A percentile compares a stretch with the other conserved stretches of the same genome.
phyloP scores from a whole-genome alignment of 2,113 vertebrate species.

The Holacanthus passer region DNA sequence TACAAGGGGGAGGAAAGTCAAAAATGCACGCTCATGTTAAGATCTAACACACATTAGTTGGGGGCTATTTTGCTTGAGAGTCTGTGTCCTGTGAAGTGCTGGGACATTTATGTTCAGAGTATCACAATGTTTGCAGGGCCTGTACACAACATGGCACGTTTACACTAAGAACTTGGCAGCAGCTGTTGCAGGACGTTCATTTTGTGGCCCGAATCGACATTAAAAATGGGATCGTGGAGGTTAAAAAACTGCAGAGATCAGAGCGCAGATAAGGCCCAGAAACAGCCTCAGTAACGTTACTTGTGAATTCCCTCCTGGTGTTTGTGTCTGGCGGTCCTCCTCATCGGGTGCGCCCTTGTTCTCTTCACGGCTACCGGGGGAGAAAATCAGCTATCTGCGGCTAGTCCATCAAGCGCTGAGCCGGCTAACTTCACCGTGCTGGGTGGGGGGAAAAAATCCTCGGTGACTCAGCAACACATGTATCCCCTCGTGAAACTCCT shows the following conservation, averaged over 20 bases:
- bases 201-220: constrained; percentile 37
- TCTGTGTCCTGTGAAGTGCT: constrained; percentile 45
- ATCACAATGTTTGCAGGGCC: constrained; percentile 54
- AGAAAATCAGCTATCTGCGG: constrained; percentile 67
- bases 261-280: constrained; percentile 41
- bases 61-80: constrained; percentile 13
- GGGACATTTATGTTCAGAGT: constrained; percentile 60
- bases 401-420: constrained; percentile 66
- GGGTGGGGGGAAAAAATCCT: constrained; percentile 34
- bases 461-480: constrained; percentile 68
- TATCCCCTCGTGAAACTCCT: constrained; percentile 66
- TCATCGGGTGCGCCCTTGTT: constrained; percentile 79
- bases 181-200: constrained; percentile 67
- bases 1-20: neutral
- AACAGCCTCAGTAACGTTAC: constrained; percentile 53
- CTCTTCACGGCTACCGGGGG: constrained; percentile 59
- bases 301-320: constrained; percentile 66
- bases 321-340: constrained; percentile 68
- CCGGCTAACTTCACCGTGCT: constrained; percentile 42
- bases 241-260: constrained; percentile 11
- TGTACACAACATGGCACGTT: constrained; percentile 72
- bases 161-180: constrained; percentile 63
- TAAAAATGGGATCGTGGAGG: constrained; percentile 37
- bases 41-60: constrained; percentile 6
- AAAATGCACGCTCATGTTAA: constrained; percentile 61